Evolutionary conservation across 2,888 invertebrate genomes (phyloP), one percentile per base, ranked within the genome.

Genomic region (Tridacna gigas): DNA sequence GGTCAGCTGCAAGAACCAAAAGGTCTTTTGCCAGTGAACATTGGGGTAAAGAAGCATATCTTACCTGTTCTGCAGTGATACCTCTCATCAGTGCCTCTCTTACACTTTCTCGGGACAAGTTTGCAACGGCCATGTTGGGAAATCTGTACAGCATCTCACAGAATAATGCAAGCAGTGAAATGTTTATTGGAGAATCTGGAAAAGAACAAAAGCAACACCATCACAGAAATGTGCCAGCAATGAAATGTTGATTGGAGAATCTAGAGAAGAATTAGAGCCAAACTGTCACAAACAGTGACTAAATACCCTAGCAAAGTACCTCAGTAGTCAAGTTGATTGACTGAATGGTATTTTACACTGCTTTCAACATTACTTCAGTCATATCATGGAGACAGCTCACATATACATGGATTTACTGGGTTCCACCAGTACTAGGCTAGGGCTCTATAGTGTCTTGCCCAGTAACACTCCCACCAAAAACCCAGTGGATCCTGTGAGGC

Each of bases 11-110:
- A 37, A 37, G 7, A 37, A 37, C 37, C 37, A 37, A 7, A 37
- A 4, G 37, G 37, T 37, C n/a, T n/a, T n/a, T n/a, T n/a, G n/a
- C n/a, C 37, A 37, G 37, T 37, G 37, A 37, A 37, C 37, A 37
- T 37, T 37, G 2, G 7, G 37, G 37, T 2, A 37, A 37, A 37
- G 37, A 37, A 4, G 37, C 37, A 37, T 4, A 4, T 37, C 37
- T 45, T 20, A 94, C 94, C 92, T 95, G 99, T 82, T 97, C 97
- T 0, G 99, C 98, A 12, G 98, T 98, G 91, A 99, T 99, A 69
- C 99, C 99, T 89, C 98, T 98, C 86, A 97, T 96, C 75, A 99
- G 95, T n/a, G 99, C 99, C 94, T 97, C 97, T 0, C 99, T 96
- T 28, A 99, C 97, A 0, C 99, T 99, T 95, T 99, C 98, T 79